Evolutionary conservation across 2,888 invertebrate species (phyloP), one percentile per base, ranked within the genome.

Genomic region (Erebia ligea): DNA sequence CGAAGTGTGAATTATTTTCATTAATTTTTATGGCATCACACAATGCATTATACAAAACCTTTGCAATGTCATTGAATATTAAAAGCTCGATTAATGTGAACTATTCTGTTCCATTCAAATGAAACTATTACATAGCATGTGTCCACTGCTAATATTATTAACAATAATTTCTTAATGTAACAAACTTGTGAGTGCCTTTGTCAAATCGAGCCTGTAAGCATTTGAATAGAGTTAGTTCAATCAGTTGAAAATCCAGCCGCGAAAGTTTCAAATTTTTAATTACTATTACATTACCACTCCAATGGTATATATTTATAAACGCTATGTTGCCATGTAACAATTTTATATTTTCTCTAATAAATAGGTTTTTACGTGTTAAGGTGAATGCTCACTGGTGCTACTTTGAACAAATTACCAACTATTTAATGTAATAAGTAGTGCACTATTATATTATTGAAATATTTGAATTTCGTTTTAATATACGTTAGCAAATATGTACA

Each of bases 311-410:
- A 45, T 52, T 2, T 61, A 54, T 45, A 13, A 40, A 58, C 57
- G 50, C 59, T 21, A 40, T 58, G 70, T 70, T 74, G 74, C 72
- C 70, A 74, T 73, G 67, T 75, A 66, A 63, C 67, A 63, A 48
- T 70, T 67, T 50, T 68, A 70, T 68, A 61, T 65, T 63, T 69
- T 69, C 48, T 40, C 50, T 25, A 34, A 45, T 40, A 4, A 63
- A 52, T 52, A 40, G 40, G 52, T 52, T 34, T 52, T 34, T n/a
- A 17, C 17, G 6, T 65, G 42, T 66, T 57, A 45, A 66, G 66
- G 66, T 66, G 66, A 66, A 45, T 56, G 13, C 42, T 19, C 56
- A 57, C 66, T 21, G 66, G 66, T 66, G 66, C 66, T 66, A 57
- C 9, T 19, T 45, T 45, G 15, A 21, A 62, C 3, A 61, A 42